Base-by-base conservation (phyloP, 2,888 invertebrate genomes). In the Phalera bucephala region DNA sequence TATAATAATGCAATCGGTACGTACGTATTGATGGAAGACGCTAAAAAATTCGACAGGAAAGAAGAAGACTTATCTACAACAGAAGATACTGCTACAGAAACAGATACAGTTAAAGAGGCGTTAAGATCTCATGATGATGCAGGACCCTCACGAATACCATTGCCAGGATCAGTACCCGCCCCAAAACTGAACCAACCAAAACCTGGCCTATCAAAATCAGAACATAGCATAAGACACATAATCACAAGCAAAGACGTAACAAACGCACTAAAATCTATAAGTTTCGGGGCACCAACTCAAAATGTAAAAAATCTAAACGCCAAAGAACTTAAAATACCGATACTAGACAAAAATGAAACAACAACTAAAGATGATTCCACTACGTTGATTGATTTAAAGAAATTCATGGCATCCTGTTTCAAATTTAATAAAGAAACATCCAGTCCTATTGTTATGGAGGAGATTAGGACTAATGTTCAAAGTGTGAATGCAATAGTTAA, bases 401-500 rank as follows among this genome's bases (percentile, higher is more conserved):
- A 78, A 9, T 82, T 87, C 21, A 80, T 88, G 78, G 77, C 74
- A 0, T 79, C 85, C 0, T 87, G 84, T 50, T 85, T 87, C 30
- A 84, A 79, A 49, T 35, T 75, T 3, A 77, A 71, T 37, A 79
- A 75, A 54, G 80, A 81, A 8, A 36, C 41, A 1, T 42, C 61
- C 0, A 60, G 42, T 12, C 51, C 48, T 7, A 38, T 71, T 1
- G 45, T 55, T 1, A 8, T 69, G 5, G 52, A 40, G 13, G 79
- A 82, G 17, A 42, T 73, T 9, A 15, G 11, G 8, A 19, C 9
- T 2, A 64, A 62, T 19, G 48, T 70, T 1, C 69, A 68, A 35
- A 65, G 58, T 26, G 43, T 76, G 3, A 67, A 69, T 10, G 57
- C 71, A 3, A 53, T 64, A 3, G 62, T 51, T 8, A 37, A 7